Evolutionary conservation across 1,140 invertebrate species (phyloP), one percentile per base, ranked within the genome.

Genomic region (Zophobas morio): DNA sequence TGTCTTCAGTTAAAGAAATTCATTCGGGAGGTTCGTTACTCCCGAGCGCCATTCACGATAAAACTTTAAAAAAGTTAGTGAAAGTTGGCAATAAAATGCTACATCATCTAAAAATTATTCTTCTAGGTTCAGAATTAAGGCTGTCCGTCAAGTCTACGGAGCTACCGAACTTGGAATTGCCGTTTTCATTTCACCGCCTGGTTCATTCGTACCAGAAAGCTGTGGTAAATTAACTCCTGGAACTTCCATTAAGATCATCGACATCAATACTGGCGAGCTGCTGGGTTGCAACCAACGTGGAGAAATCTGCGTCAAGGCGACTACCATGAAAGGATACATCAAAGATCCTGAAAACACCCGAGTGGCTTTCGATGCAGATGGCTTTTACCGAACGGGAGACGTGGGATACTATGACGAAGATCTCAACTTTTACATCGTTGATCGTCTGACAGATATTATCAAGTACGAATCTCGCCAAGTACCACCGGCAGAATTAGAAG

Each of bases 371-470:
- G 49, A 51, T 20, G 6, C 49, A 20, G 49, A 51, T 2, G 49
- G 49, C 2, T 51, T 51, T 20, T 2, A n/a, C 4, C 49, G n/a
- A 5, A 51, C 49, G 6, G 49, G 49, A 51, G 49, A 51, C 49
- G 4, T 51, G n/a, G 49, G 49, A 2, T 51, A 51, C 49, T 51
- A 51, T 20, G 49, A 51, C n/a, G 49, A 51, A 51, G 49, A 51
- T 20, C 20, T 6, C 49, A 20, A 6, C 86, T 88, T 96, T 77
- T 96, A 90, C 71, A 91, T 97, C 70, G 93, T 94, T 0, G 96
- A 97, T 80, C 88, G 96, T 72, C 81, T 96, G 53, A 98, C 98
- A 83, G 96, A 97, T 84, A 88, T 98, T 4, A 97, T 98, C 76
- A 98, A 98, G 87, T 93, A 93, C 34, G 93, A 93, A 84, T 93